Conservation (phyloP, 2,113 vertebrate species). For the Diglossa brunneiventris region DNA sequence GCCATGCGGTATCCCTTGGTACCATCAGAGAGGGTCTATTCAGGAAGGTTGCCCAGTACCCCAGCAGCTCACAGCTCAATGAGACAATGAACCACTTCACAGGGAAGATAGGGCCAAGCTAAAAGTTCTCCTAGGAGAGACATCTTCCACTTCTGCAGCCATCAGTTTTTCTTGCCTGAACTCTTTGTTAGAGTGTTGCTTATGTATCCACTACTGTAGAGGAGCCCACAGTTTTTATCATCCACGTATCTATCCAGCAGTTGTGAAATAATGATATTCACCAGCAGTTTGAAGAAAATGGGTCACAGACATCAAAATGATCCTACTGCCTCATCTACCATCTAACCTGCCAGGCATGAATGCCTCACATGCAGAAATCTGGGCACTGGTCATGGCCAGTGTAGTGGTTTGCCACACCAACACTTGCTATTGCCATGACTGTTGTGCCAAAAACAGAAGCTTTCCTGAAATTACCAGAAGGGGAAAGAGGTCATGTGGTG, state of each 20-base stretch:
- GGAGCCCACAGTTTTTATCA: neutral
- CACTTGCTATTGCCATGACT: neutral
- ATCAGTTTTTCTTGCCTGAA: neutral
- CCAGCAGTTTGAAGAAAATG: neutral
- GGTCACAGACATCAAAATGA: neutral
- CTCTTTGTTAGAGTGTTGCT: neutral
- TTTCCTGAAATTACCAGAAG: neutral
- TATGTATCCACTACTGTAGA: neutral
- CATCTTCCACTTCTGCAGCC: neutral
- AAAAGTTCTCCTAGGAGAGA: neutral
- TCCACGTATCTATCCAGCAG: neutral
- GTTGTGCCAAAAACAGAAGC: neutral
- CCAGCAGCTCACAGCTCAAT: neutral
- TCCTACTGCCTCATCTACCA: neutral
- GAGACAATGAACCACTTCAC: neutral
- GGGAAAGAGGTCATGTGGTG: neutral
- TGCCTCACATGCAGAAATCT: neutral
- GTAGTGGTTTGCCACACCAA: neutral
- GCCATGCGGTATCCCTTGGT: neutral
- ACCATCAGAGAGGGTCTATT: neutral
- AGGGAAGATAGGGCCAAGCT: neutral
- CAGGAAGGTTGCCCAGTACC: neutral
- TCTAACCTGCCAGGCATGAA: neutral
- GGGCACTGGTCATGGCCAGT: rapidly evolving
- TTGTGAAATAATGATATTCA: neutral